Base-by-base conservation (phyloP, 2,113 vertebrate species). In the Leucosticte australis region DNA sequence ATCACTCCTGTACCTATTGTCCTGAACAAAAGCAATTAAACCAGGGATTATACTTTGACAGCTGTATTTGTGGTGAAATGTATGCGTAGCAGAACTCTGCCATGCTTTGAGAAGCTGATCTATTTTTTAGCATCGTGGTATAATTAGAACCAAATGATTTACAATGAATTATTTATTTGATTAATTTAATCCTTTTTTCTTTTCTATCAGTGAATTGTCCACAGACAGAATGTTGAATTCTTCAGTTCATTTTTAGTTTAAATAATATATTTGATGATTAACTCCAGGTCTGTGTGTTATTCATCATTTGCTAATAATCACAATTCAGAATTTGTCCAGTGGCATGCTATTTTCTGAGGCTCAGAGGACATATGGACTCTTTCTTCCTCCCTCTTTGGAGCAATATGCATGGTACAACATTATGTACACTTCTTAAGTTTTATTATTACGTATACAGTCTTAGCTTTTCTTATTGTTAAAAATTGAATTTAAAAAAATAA, bases 131-230 rank as follows among this genome's bases (percentile, higher is more conserved):
- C 87, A 75, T 56, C 65, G 68, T 91, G 52, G 82, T 96, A 96
- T 94, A 95, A 97, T 96, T 95, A 96, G 79, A 87, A 79, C n/a
- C 1, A 4, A 56, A 19, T 85, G 57, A 92, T 90, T 96, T 88
- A 90, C 67, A 68, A 81, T 94, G 2, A 96, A 97, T 96, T 93
- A 94, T 97, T 96, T 91, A 95, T 93, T 94, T 96, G 82, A 95
- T 96, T 92, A 77, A 95, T 96, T 95, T 90, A 4, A 75, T 55
- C 70, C 47, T 87, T 92, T 96, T 84, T 89, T 82, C 18, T 92
- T 80, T 85, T 69, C 82, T 92, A 23, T 69, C 75, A 93, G 64
- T 88, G 87, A 91, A 83, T 87, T 96, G 50, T 87, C 46, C 41
- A 35, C 60, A n/a, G 89, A 74, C 50, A 95, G 87, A 62, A 74